Percentiles rank a stretch among this genome's conserved stretches.
Evolutionary conservation across 2,113 vertebrate genomes (phyloP).

Genomic region (Melanocharis versteri): DNA sequence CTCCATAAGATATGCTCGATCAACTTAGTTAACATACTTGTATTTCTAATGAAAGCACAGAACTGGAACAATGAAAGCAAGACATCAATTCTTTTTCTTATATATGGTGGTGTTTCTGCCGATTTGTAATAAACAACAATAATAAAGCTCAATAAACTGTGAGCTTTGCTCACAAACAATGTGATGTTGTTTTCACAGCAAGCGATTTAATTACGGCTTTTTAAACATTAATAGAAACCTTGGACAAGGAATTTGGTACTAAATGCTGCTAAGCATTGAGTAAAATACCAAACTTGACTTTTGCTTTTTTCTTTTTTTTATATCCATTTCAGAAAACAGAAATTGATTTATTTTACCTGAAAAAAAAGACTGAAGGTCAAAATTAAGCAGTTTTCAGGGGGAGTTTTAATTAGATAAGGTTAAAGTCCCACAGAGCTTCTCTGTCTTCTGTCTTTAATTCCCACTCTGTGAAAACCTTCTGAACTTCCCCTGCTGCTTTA

Average conservation of each 20-base stretch:
- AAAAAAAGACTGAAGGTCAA: conserved; percentile 7
- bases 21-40: neutral
- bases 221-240: neutral
- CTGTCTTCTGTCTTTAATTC: conserved; percentile 56
- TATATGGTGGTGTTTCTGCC: neutral
- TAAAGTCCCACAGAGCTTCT: conserved; percentile 49
- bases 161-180: neutral
- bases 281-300: neutral
- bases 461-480: conserved; percentile 21
- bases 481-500: conserved; percentile 54
- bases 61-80: neutral
- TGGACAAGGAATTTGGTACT: neutral
- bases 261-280: neutral
- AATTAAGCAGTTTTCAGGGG: conserved; percentile 16
- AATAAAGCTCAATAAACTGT: neutral
- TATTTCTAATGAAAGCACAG: neutral
- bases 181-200: neutral
- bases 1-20: neutral
- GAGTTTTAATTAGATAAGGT: conserved; percentile 46
- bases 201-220: neutral
- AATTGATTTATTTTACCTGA: neutral
- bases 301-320: neutral
- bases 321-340: neutral
- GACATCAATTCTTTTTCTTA: neutral
- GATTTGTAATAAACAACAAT: neutral